Evolutionary conservation across 2,113 vertebrate species (phyloP).

Genomic region (Sapajus apella): DNA sequence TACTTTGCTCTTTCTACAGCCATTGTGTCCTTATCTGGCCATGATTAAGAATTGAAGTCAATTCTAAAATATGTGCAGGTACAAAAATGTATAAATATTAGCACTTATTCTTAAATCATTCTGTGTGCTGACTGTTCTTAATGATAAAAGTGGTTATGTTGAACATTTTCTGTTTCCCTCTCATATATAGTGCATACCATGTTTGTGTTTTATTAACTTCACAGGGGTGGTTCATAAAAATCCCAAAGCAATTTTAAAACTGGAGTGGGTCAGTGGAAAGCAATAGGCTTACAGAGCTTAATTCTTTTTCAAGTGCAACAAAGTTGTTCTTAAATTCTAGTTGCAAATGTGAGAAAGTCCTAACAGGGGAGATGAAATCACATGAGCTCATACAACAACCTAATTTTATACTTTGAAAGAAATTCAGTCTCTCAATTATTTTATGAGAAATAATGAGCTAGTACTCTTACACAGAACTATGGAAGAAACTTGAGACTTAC

Average conservation of each 20-base stretch:
- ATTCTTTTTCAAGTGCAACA: constrained; percentile 36
- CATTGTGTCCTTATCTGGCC: not conserved
- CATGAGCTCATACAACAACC: constrained; percentile 11
- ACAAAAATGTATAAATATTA: not conserved
- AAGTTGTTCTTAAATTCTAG: constrained; percentile 40
- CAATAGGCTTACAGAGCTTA: constrained; percentile 7
- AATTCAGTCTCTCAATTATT: constrained; percentile 38
- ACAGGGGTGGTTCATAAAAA: constrained; percentile 57
- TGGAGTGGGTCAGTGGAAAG: constrained; percentile 51
- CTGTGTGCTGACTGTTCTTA: constrained; percentile 17
- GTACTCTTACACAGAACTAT: not conserved
- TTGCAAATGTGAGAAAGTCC: constrained; percentile 5
- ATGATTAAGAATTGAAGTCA: constrained; percentile 5
- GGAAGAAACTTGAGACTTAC: constrained; percentile 20
- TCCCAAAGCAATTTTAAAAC: constrained; percentile 60
- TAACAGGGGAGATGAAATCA: constrained; percentile 36
- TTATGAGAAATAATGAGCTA: constrained; percentile 49
- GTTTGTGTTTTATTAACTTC: constrained; percentile 67
- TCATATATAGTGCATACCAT: constrained; percentile 20
- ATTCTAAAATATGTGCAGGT: not conserved
- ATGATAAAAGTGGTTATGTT: constrained; percentile 26
- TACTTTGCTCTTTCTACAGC: not conserved
- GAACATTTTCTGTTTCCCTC: constrained; percentile 35
- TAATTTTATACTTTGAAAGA: constrained; percentile 30
- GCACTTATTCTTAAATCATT: constrained; percentile 23